phyloP scores from a whole-genome alignment of 2,113 vertebrate genomes.

The Heterotilapia buettikoferi region DNA sequence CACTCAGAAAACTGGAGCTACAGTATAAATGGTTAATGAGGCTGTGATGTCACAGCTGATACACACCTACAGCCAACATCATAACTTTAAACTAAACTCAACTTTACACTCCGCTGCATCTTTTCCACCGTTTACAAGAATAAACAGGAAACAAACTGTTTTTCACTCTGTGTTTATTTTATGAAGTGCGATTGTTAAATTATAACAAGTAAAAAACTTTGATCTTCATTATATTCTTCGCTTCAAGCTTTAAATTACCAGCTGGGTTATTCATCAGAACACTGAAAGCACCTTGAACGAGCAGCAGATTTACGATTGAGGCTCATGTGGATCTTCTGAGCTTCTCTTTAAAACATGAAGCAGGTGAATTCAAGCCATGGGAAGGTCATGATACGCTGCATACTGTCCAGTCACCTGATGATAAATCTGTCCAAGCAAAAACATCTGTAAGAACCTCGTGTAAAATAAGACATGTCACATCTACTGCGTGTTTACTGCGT shows the following conservation, averaged over 20 bases:
- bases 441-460: background rate
- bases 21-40: background rate
- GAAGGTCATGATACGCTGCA: constrained; percentile 83
- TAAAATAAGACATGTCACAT: fast-evolving
- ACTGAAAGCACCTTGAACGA: background rate
- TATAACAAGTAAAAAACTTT: background rate
- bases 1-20: background rate
- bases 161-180: background rate
- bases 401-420: constrained; percentile 88
- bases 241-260: background rate
- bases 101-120: background rate
- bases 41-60: background rate
- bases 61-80: background rate
- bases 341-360: background rate
- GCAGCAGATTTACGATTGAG: fast-evolving
- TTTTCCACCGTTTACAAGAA: background rate
- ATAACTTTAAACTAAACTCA: background rate
- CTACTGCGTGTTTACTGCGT: background rate
- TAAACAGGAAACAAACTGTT: background rate
- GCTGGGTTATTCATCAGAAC: background rate
- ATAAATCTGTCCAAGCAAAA: constrained; percentile 80
- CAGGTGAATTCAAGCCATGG: constrained; percentile 75
- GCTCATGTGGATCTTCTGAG: background rate
- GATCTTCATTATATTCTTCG: fast-evolving
- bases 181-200: background rate